These are phyloP conservation scores for Sebastolobus alascanus DNA, from an alignment of 2,797 vertebrate species.

Conservation along the genomic window DNA sequence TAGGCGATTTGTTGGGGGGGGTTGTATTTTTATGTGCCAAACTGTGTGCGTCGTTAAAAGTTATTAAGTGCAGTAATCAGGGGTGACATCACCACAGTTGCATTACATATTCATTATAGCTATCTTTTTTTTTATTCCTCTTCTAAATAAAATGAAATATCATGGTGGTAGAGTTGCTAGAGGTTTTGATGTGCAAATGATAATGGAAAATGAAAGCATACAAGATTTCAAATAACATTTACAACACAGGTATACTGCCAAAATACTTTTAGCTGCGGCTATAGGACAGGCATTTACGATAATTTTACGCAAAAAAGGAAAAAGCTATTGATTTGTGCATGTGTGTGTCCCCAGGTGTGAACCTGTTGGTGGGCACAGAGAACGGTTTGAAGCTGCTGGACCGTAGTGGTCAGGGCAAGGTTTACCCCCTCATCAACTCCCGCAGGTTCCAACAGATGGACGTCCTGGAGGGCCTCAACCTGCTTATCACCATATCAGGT, in stretches of 20 bases:
- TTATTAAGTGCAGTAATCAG: not conserved
- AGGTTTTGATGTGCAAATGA: not conserved
- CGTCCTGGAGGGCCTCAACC: conserved; percentile 94
- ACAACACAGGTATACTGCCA: not conserved
- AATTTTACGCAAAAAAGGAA: not conserved
- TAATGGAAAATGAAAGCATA: not conserved
- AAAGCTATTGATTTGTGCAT: not conserved
- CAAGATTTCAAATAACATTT: not conserved
- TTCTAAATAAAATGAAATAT: not conserved
- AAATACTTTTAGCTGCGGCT: not conserved
- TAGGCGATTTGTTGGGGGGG: not conserved
- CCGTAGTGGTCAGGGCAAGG: conserved; percentile 94
- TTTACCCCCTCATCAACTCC: conserved; percentile 94
- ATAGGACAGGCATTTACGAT: not conserved
- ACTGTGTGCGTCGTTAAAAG: not conserved
- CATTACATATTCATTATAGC: not conserved
- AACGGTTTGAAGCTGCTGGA: conserved; percentile 94
- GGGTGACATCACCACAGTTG: not conserved
- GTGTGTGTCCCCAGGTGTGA: conserved; percentile 88
- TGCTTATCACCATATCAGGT: conserved; percentile 98
- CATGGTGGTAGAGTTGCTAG: not conserved
- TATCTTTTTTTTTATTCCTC: not conserved
- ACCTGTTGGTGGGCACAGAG: conserved; percentile 94
- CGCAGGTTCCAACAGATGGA: conserved; percentile 97
- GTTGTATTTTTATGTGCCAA: not conserved